These are phyloP conservation scores for Agelaius phoeniceus DNA, from an alignment of 2,113 vertebrate genomes.

Conservation along the genomic window DNA sequence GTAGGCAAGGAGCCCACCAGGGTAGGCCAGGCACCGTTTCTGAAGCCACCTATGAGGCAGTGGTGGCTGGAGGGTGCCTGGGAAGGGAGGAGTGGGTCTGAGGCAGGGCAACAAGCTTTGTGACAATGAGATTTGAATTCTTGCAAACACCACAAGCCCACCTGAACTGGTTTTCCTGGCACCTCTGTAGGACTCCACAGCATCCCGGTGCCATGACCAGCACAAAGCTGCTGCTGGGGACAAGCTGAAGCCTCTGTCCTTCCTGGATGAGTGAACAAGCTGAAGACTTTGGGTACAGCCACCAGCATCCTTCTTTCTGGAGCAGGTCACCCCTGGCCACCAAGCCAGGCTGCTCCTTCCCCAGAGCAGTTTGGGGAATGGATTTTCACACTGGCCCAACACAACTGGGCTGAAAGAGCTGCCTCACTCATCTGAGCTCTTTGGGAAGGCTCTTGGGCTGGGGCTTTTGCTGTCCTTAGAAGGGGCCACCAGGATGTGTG, in stretches of 20 bases:
- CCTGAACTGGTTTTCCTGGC: neutral
- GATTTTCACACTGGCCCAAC: neutral
- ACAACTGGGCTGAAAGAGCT: neutral
- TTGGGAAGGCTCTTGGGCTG: neutral
- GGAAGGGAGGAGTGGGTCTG: neutral
- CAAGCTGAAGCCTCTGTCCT: neutral
- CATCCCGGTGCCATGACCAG: neutral
- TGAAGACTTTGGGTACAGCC: neutral
- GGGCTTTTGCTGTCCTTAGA: neutral
- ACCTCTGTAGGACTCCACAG: neutral
- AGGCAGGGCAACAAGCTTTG: neutral
- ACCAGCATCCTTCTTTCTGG: neutral
- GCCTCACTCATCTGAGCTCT: neutral
- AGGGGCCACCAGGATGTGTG: neutral
- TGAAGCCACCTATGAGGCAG: neutral
- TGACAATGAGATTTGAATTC: neutral
- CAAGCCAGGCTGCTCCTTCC: neutral
- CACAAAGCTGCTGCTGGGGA: rapidly evolving
- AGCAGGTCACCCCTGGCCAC: neutral
- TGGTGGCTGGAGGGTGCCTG: neutral
- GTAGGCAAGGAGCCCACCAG: neutral
- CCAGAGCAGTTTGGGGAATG: neutral
- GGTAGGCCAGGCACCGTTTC: neutral
- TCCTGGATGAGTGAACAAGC: neutral
- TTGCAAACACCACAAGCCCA: neutral